phyloP scores from a whole-genome alignment of 2,797 vertebrate genomes.

The Champsocephalus esox region DNA sequence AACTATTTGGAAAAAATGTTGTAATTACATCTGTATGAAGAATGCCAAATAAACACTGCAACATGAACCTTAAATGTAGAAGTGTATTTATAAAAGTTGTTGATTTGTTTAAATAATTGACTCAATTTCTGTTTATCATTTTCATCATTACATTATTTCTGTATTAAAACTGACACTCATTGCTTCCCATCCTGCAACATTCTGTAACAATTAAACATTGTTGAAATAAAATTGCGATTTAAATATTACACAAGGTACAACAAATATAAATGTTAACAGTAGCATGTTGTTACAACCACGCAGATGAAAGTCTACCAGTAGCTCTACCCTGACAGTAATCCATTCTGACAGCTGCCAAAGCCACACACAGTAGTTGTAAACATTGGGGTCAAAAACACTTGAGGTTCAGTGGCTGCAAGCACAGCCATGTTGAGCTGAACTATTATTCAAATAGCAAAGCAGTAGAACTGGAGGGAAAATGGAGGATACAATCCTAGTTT shows the following conservation, averaged over 20 bases:
- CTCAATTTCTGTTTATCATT: background rate
- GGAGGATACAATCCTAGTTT: background rate
- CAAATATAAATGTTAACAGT: background rate
- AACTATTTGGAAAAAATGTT: slow-evolving; percentile 62
- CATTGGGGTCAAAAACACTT: background rate
- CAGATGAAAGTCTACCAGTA: background rate
- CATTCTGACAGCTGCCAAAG: slow-evolving; percentile 8
- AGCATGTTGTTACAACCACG: background rate
- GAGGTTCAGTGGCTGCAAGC: slow-evolving; percentile 3
- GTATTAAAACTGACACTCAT: slow-evolving; percentile 31
- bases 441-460: slow-evolving; percentile 5
- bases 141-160: background rate
- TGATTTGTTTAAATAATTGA: slow-evolving; percentile 19
- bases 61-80: slow-evolving; percentile 45
- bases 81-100: slow-evolving; percentile 33
- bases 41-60: slow-evolving; percentile 79
- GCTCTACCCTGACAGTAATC: background rate
- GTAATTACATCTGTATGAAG: slow-evolving; percentile 74
- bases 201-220: slow-evolving; percentile 6
- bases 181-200: background rate
- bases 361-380: slow-evolving; percentile 18
- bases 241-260: background rate
- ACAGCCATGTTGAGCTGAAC: background rate
- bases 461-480: background rate
- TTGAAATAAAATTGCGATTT: background rate